phyloP scores from a whole-genome alignment of 2,113 vertebrate genomes.

The Tychaedon coryphoeus region DNA sequence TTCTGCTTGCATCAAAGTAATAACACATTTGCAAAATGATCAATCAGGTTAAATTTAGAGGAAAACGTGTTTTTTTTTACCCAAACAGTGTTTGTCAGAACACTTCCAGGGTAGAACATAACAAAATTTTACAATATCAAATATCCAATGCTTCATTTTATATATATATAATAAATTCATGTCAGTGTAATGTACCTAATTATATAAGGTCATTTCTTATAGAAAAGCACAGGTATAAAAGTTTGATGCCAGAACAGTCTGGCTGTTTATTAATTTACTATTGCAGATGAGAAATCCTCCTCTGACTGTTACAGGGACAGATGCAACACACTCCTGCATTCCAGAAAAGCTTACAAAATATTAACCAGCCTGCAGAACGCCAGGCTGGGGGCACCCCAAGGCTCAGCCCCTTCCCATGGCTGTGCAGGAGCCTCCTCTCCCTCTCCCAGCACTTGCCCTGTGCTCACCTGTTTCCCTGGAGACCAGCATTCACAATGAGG shows the following conservation, averaged over 20 bases:
- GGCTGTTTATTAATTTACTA: slow-evolving; percentile 67
- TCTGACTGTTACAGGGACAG: neutral
- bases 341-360: neutral
- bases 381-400: neutral
- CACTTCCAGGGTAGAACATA: neutral
- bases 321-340: neutral
- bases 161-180: slow-evolving; percentile 40
- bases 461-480: neutral
- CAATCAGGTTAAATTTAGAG: slow-evolving; percentile 8
- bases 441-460: neutral
- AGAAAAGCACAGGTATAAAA: slow-evolving; percentile 58
- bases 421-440: neutral
- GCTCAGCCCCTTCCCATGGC: neutral
- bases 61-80: slow-evolving; percentile 24
- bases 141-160: neutral
- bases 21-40: neutral
- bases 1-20: neutral
- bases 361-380: neutral
- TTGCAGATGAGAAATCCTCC: slow-evolving; percentile 26
- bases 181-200: slow-evolving; percentile 1
- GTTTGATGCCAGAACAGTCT: slow-evolving; percentile 57
- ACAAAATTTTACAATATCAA: slow-evolving; percentile 41
- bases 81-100: slow-evolving; percentile 12
- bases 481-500: neutral
- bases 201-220: slow-evolving; percentile 60